Conservation (phyloP, 2,888 invertebrate genomes). For the Corbicula japonica region DNA sequence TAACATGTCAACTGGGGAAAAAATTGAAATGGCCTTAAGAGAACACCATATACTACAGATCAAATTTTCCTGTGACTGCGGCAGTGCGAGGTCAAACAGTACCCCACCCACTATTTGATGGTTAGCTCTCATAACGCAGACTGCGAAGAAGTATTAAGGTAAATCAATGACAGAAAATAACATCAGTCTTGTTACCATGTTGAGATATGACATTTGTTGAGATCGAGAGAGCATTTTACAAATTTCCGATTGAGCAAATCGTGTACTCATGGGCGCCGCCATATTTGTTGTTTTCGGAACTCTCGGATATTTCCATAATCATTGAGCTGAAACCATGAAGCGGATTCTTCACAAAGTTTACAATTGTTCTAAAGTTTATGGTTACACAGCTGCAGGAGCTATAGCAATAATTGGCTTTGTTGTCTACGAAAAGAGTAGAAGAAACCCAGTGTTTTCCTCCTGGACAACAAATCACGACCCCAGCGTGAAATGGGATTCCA, state of each 20-base stretch:
- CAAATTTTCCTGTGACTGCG: no score
- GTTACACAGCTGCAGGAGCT: conserved; percentile 62
- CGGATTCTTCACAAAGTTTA: conserved; percentile 34
- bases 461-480: conserved; percentile 87
- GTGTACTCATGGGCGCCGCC: conserved; percentile 54
- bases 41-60: no score
- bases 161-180: no score
- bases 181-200: no score
- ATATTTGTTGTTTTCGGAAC: conserved; percentile 37
- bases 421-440: conserved; percentile 60
- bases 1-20: no score
- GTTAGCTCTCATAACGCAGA: no score
- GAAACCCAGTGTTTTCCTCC: conserved; percentile 71
- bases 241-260: conserved; percentile 5
- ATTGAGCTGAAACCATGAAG: conserved; percentile 33
- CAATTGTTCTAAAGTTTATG: conserved; percentile 45
- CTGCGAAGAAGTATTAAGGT: no score
- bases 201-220: neutral
- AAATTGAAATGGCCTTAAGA: no score
- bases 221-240: conserved; percentile 18
- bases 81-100: no score
- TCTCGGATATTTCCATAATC: conserved; percentile 5
- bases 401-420: conserved; percentile 69
- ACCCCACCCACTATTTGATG: no score
- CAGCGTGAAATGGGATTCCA: conserved; percentile 92